Conservation (phyloP, 2,113 vertebrate species). For the Apeltes quadracus region DNA sequence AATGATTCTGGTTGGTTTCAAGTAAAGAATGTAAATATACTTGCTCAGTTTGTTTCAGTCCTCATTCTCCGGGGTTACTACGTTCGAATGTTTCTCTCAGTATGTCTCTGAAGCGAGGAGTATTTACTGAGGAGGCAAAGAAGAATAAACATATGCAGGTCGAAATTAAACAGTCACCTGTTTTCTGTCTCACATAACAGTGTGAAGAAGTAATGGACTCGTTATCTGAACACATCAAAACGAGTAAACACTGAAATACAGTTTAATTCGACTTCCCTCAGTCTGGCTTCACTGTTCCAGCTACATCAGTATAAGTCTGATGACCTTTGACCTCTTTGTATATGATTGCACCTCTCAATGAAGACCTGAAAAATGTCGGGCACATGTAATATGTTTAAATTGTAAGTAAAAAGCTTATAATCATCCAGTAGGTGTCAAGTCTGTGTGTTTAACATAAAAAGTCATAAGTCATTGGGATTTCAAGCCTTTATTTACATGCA, state of each 20-base stretch:
- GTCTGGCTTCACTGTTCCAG: not conserved
- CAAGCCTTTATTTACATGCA: constrained; percentile 16
- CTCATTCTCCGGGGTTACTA: not conserved
- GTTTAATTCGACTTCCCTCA: not conserved
- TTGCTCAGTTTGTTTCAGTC: not conserved
- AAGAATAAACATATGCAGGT: not conserved
- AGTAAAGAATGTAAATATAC: constrained; percentile 42
- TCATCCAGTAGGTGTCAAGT: not conserved
- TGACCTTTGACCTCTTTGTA: constrained; percentile 21
- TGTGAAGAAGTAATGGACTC: not conserved
- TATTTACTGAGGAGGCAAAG: not conserved
- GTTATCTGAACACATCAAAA: not conserved
- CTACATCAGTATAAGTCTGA: constrained; percentile 16
- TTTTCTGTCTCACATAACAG: constrained; percentile 16
- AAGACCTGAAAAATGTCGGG: constrained; percentile 53
- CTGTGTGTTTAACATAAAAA: constrained; percentile 2
- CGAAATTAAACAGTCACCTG: not conserved
- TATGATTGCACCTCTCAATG: constrained; percentile 18
- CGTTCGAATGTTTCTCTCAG: not conserved
- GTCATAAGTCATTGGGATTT: not conserved
- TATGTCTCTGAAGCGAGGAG: not conserved
- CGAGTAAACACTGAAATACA: not conserved
- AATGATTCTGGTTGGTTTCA: constrained; percentile 23
- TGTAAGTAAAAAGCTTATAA: constrained; percentile 56
- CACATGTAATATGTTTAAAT: constrained; percentile 34